Evolutionary conservation across 2,113 vertebrate species (phyloP), one percentile per base, ranked within the genome.

Genomic region (Rhea pennata): DNA sequence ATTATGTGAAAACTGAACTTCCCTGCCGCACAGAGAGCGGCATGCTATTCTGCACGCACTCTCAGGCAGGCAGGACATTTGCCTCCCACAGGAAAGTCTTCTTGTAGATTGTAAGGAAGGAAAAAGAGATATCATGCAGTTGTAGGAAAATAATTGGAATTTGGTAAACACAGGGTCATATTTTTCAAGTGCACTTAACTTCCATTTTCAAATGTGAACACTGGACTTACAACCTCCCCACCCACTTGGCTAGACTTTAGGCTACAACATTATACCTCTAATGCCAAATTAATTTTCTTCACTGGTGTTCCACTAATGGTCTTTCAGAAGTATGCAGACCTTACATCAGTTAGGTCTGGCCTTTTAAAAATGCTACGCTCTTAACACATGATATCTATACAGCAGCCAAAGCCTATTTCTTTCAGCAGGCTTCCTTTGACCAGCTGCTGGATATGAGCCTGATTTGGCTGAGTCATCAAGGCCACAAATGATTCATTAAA

Each of bases 1-100:
- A 70, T 88, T 94, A 85, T 83, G 94, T 94, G 80, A 86, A 90
- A 92, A 95, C 44, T 80, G 88, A 78, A 96, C 79, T 87, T 73
- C 26, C 56, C 62, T 51, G 5, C 67, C 24, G 84, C n/a, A 36
- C 46, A 33, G 71, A 56, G 77, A 71, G 70, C 6, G 79, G 83
- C 84, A 87, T 72, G 44, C 61, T 84, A 13, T 92, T 92, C 87
- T 64, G 67, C 64, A 54, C 17, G 59, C 46, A 21, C 5, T 67
- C 67, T 51, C 39, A 42, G 73, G 62, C 53, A 64, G 54, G 67
- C 77, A 80, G 44, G 36, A 51, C 71, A 39, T 87, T 50, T 70
- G 54, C 78, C 59, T 96, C 87, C 64, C 64, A 29, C 14, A 16
- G 36, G 53, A 73, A 54, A 3, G 24, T 13, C n/a, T 26, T 82